A percentile compares a stretch with the other conserved stretches of the same genome.
Evolutionary conservation across 1,140 invertebrate species (phyloP).

Genomic region (Myzus persicae): DNA sequence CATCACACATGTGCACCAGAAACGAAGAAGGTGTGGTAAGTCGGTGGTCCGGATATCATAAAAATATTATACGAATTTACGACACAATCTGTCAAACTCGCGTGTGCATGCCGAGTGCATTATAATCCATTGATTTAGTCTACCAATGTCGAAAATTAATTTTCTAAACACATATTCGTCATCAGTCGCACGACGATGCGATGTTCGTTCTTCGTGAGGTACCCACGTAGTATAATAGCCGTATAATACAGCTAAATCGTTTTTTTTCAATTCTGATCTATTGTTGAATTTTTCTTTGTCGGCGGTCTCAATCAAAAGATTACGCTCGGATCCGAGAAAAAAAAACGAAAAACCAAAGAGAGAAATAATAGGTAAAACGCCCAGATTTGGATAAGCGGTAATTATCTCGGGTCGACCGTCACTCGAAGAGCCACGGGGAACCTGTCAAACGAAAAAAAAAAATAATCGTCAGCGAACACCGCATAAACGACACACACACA

Average conservation of each 20-base stretch:
- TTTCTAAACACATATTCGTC: neutral
- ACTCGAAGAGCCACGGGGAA: constrained; percentile 1
- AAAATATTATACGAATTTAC: neutral
- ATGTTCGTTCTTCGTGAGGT: neutral
- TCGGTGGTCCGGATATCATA: neutral
- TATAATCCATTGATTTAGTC: neutral
- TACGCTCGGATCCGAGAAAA: neutral
- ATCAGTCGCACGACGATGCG: neutral
- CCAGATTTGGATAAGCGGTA: constrained; percentile 6
- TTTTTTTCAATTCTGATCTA: neutral
- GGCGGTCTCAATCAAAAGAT: constrained; percentile 8
- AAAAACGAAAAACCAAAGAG: neutral
- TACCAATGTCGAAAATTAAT: neutral
- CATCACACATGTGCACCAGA: neutral
- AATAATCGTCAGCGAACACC: neutral
- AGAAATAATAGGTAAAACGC: constrained; percentile 8
- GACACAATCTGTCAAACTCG: neutral
- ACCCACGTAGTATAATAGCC: neutral
- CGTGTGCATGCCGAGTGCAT: neutral
- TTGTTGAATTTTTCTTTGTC: constrained; percentile 13
- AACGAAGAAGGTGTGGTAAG: neutral
- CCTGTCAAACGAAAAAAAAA: constrained; percentile 8
- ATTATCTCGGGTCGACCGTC: constrained; percentile 3
- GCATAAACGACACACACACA: neutral
- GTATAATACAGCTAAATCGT: neutral